Conservation (phyloP, 2,797 vertebrate species). For the Borostomias antarcticus region DNA sequence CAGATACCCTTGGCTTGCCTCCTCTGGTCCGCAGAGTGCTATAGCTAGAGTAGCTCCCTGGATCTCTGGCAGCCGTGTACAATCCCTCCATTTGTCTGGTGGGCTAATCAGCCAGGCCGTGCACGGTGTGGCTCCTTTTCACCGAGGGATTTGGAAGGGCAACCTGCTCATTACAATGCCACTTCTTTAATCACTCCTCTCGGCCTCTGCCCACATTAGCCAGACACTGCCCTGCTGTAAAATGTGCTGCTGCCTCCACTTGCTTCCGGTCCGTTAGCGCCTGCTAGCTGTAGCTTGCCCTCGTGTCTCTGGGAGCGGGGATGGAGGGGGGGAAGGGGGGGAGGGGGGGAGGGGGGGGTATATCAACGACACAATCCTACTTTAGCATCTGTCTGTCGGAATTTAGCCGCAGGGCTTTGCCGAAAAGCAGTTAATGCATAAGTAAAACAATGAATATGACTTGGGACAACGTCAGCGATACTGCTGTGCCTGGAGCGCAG, state of each 20-base stretch:
- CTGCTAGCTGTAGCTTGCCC: not conserved
- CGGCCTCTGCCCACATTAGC: constrained; percentile 13
- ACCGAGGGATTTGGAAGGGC: constrained; percentile 51
- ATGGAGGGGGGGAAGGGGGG: constrained; percentile 60
- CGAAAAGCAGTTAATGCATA: constrained; percentile 18
- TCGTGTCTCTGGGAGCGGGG: not conserved
- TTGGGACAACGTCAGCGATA: not conserved
- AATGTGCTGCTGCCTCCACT: not conserved
- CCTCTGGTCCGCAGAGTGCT: not conserved
- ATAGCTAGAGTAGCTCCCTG: not conserved
- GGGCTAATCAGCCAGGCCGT: constrained; percentile 60
- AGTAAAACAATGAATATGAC: not conserved
- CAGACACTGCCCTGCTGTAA: not conserved
- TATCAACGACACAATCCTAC: constrained; percentile 62
- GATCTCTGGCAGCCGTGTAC: constrained; percentile 32
- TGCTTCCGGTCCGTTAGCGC: constrained; percentile 24
- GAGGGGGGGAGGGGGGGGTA: no score
- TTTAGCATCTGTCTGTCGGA: constrained; percentile 57
- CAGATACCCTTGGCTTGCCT: constrained; percentile 42
- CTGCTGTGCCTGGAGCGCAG: not conserved
- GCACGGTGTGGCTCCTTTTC: constrained; percentile 51
- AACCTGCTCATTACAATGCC: constrained; percentile 55
- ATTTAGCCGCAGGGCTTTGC: constrained; percentile 40
- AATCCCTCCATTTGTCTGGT: constrained; percentile 57
- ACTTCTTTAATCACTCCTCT: constrained; percentile 53